These are phyloP conservation scores for Vimba vimba DNA, from an alignment of 2,113 vertebrate species.

Conservation along the genomic window DNA sequence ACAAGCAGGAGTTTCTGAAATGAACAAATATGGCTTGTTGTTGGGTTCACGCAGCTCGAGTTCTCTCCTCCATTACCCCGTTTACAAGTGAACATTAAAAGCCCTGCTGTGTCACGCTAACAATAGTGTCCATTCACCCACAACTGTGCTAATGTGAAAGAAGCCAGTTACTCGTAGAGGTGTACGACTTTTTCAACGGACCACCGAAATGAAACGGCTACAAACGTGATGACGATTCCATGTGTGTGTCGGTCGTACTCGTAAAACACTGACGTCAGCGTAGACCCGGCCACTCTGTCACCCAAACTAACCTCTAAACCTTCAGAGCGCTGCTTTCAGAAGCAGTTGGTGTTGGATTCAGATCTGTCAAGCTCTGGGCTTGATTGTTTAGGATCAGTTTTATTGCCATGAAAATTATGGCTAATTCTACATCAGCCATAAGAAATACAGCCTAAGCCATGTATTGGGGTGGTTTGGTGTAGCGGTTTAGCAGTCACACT, in stretches of 20 bases:
- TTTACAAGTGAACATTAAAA: slow-evolving; percentile 66
- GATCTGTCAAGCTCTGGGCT: slow-evolving; percentile 23
- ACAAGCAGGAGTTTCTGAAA: slow-evolving; percentile 25
- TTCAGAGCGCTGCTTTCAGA: not conserved
- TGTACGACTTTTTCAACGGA: slow-evolving; percentile 60
- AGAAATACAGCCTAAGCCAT: not conserved
- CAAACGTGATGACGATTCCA: slow-evolving; percentile 53
- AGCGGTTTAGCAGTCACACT: not conserved
- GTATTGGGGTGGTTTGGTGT: not conserved
- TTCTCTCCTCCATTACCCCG: slow-evolving; percentile 55
- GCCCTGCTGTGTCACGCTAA: slow-evolving; percentile 48
- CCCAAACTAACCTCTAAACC: slow-evolving; percentile 32
- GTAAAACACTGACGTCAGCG: slow-evolving; percentile 53
- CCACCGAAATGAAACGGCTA: slow-evolving; percentile 29
- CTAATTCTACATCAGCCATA: not conserved
- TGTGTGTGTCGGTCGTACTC: slow-evolving; percentile 46
- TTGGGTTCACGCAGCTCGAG: slow-evolving; percentile 38
- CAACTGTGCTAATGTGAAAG: slow-evolving; percentile 60
- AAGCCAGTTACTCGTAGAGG: slow-evolving; percentile 38
- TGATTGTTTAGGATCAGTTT: slow-evolving; percentile 10
- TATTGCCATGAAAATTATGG: not conserved
- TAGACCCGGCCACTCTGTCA: slow-evolving; percentile 51
- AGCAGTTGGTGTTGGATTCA: not conserved
- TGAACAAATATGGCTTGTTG: slow-evolving; percentile 54
- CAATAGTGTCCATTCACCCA: slow-evolving; percentile 51